phyloP scores from a whole-genome alignment of 2,797 vertebrate genomes.

The Echiichthys vipera region DNA sequence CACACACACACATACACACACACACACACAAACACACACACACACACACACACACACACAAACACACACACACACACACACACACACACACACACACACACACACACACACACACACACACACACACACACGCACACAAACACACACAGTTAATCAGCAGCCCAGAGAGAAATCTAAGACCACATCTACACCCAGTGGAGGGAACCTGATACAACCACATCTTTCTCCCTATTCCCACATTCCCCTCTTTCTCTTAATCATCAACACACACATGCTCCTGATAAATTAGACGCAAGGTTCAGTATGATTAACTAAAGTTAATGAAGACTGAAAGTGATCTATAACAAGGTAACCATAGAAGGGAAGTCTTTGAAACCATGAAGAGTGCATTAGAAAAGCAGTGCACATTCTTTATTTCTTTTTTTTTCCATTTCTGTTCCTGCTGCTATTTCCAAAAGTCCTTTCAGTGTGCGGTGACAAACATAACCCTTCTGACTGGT shows the following conservation, averaged over 20 bases:
- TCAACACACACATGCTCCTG: slow-evolving; percentile 55
- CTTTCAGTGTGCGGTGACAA: slow-evolving; percentile 80
- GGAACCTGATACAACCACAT: slow-evolving; percentile 81
- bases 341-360: slow-evolving; percentile 70
- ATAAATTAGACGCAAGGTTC: slow-evolving; percentile 74
- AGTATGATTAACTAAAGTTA: slow-evolving; percentile 78
- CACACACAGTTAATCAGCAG: slow-evolving; percentile 78
- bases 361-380: slow-evolving; percentile 59
- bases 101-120: slow-evolving; percentile 37
- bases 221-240: slow-evolving; percentile 38
- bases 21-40: slow-evolving; percentile 10
- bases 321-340: slow-evolving; percentile 78
- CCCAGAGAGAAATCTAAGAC: slow-evolving; percentile 84
- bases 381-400: slow-evolving; percentile 50
- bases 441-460: slow-evolving; percentile 77
- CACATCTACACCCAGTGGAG: slow-evolving; percentile 85
- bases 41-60: slow-evolving; percentile 26
- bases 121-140: slow-evolving; percentile 40
- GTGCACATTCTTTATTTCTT: slow-evolving; percentile 14
- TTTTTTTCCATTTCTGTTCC: slow-evolving; percentile 57
- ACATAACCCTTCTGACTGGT: slow-evolving; percentile 80
- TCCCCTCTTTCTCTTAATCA: slow-evolving; percentile 73
- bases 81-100: slow-evolving; percentile 22
- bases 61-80: slow-evolving; percentile 26
- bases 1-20: too few species aligned